These are phyloP conservation scores for Chanos chanos DNA, from an alignment of 2,797 vertebrate species.

Conservation along the genomic window DNA sequence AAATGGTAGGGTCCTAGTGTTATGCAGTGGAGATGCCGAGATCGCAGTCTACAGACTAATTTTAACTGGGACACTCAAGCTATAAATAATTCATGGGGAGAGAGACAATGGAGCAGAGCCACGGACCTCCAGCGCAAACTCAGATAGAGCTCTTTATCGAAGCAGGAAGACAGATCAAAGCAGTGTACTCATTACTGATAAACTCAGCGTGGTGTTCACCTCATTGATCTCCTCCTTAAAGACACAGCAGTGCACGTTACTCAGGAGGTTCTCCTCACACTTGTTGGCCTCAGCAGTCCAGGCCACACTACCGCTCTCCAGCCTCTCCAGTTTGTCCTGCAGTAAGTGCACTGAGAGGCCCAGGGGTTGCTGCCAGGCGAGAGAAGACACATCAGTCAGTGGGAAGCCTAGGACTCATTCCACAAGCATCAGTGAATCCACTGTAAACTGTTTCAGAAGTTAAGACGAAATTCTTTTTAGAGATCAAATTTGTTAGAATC, in stretches of 20 bases:
- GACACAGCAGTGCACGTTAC: slow-evolving; percentile 56
- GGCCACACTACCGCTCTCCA: slow-evolving; percentile 57
- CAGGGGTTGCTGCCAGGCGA: slow-evolving; percentile 59
- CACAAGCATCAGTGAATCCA: too few relatives aligned
- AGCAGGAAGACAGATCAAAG: neutral
- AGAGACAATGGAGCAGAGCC: slow-evolving; percentile 15
- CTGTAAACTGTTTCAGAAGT: too few relatives aligned
- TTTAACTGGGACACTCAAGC: slow-evolving; percentile 34
- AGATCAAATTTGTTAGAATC: too few relatives aligned
- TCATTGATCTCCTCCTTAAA: slow-evolving; percentile 73
- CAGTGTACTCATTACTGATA: neutral
- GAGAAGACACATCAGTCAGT: neutral
- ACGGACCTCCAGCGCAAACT: slow-evolving; percentile 8
- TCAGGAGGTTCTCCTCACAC: slow-evolving; percentile 56
- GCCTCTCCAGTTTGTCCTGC: slow-evolving; percentile 67
- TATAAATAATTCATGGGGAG: slow-evolving; percentile 40
- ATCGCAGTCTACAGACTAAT: slow-evolving; percentile 39
- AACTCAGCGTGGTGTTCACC: slow-evolving; percentile 61
- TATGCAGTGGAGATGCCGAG: slow-evolving; percentile 21
- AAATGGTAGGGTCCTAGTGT: slow-evolving; percentile 35
- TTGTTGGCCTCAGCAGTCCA: slow-evolving; percentile 62
- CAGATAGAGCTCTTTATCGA: slow-evolving; percentile 5
- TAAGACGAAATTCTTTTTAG: too few relatives aligned
- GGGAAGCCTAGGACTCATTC: too few relatives aligned
- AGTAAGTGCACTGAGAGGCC: slow-evolving; percentile 70